Conservation (phyloP, 2,113 vertebrate genomes). For the Gambusia holbrooki region DNA sequence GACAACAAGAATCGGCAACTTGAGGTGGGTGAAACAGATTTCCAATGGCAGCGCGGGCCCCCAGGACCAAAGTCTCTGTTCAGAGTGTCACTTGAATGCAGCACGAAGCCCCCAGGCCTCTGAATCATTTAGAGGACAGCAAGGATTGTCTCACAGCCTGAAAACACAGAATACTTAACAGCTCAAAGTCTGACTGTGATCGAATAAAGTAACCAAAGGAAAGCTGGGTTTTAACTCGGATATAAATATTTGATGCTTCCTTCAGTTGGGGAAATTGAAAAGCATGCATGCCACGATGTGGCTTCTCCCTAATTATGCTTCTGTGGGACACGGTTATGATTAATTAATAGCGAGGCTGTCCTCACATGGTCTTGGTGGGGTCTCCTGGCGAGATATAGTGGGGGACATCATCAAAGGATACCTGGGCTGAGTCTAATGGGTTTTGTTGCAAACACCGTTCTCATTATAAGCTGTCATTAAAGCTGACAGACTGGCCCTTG, state of each 20-base stretch:
- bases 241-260: conserved; percentile 99
- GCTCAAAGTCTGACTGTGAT: conserved; percentile 58
- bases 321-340: conserved; percentile 94
- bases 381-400: conserved; percentile 79
- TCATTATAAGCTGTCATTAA: conserved; percentile 95
- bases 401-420: conserved; percentile 98
- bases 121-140: conserved; percentile 68
- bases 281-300: conserved; percentile 91
- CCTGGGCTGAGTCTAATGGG: conserved; percentile 93
- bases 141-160: conserved; percentile 15
- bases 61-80: conserved; percentile 76
- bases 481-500: conserved; percentile 86
- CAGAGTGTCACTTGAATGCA: conserved; percentile 81
- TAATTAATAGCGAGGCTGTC: conserved; percentile 98
- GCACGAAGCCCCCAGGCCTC: conserved; percentile 82
- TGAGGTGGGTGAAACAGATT: conserved; percentile 86
- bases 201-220: conserved; percentile 64
- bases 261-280: conserved; percentile 81
- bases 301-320: conserved; percentile 97
- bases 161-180: conserved; percentile 64
- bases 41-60: conserved; percentile 71
- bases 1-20: conserved; percentile 87
- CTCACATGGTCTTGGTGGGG: conserved; percentile 89
- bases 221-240: conserved; percentile 90
- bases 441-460: conserved; percentile 88